A percentile compares a stretch with the other conserved stretches of the same genome.
Evolutionary conservation across 30 jellyfish, hydroid and myxozoan genomes (phyloP).

Genomic region (Aurelia aurita complex sp. Pacific): DNA sequence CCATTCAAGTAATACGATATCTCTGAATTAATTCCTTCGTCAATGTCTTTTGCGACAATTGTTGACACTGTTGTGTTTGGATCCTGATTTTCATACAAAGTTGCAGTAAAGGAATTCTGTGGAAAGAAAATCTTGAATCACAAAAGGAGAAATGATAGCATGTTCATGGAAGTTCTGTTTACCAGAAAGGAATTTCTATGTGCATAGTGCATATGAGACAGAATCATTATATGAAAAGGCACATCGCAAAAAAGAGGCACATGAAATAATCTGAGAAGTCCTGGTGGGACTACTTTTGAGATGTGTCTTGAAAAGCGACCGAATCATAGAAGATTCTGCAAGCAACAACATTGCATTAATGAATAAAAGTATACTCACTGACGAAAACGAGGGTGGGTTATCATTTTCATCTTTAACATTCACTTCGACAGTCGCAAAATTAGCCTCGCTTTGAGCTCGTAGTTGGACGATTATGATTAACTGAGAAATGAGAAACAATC

Average conservation of each 20-base stretch:
- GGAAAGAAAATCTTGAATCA: not conserved
- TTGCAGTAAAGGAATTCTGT: conserved; percentile 7
- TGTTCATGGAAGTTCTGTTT: not conserved
- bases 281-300: not conserved
- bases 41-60: conserved; percentile 38
- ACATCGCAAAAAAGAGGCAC: not conserved
- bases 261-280: not conserved
- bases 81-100: conserved; percentile 43
- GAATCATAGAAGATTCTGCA: not conserved
- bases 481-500: not conserved
- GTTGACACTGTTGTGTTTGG: conserved; percentile 14
- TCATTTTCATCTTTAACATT: conserved; percentile 80
- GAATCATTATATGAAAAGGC: not conserved
- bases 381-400: conserved; percentile 57
- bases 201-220: too few species aligned
- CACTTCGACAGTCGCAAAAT: conserved; percentile 63
- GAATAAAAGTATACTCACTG: conserved; percentile 12
- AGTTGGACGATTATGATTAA: conserved; percentile 55
- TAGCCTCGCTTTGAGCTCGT: conserved; percentile 41
- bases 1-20: conserved; percentile 30
- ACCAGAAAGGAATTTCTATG: not conserved
- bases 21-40: conserved; percentile 28
- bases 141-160: not conserved
- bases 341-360: not conserved
- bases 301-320: not conserved